Percentiles rank a stretch among this genome's conserved stretches.
Evolutionary conservation across 1,140 invertebrate genomes (phyloP).

Genomic region (Drosophila arizonae): DNA sequence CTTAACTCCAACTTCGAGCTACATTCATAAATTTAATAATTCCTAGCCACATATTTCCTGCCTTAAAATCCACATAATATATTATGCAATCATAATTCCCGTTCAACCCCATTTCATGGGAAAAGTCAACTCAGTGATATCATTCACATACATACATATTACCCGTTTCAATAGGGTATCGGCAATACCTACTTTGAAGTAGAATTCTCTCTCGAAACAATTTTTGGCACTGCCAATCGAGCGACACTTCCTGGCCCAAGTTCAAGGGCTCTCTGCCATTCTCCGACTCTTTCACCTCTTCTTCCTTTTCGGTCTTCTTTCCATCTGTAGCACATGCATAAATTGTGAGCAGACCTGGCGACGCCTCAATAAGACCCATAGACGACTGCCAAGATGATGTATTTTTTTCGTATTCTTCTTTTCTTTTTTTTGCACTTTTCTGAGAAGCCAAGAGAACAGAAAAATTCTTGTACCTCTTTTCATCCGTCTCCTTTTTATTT

Average conservation of each 20-base stretch:
- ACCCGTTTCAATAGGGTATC: neutral
- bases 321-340: conserved; percentile 47
- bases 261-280: conserved; percentile 54
- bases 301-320: conserved; percentile 7
- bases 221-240: conserved; percentile 54
- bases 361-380: conserved; percentile 37
- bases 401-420: conserved; percentile 34
- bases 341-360: conserved; percentile 53
- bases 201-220: neutral
- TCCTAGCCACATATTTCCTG: neutral
- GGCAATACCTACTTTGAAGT: neutral
- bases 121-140: conserved; percentile 1
- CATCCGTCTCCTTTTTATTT: conserved; percentile 10
- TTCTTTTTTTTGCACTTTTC: conserved; percentile 24
- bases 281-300: conserved; percentile 10
- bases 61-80: neutral
- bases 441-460: conserved; percentile 54
- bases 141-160: neutral
- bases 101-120: neutral
- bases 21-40: too few relatives aligned
- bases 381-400: conserved; percentile 42
- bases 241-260: conserved; percentile 67
- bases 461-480: conserved; percentile 58
- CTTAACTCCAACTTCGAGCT: too few relatives aligned
- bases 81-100: neutral